phyloP scores from a whole-genome alignment of 35 echinoderm and acorn worm genomes.

The Lytechinus pictus region DNA sequence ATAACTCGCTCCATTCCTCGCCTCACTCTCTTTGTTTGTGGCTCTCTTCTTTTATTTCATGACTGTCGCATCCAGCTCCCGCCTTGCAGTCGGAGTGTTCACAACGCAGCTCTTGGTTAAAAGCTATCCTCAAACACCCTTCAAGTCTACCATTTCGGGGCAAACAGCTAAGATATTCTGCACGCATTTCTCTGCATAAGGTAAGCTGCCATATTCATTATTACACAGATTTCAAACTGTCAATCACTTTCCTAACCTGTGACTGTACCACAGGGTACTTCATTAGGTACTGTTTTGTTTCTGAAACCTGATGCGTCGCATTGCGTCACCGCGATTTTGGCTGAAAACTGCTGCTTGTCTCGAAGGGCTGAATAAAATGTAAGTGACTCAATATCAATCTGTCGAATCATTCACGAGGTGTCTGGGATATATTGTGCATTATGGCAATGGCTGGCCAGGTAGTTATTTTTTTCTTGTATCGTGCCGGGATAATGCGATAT shows the following conservation, averaged over 20 bases:
- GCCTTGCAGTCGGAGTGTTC: background rate
- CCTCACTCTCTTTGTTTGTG: background rate
- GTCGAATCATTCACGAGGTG: too few relatives aligned
- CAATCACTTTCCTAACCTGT: background rate
- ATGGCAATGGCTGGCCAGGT: too few relatives aligned
- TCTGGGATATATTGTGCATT: too few relatives aligned
- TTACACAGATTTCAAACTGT: background rate
- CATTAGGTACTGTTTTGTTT: background rate
- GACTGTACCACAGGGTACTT: background rate
- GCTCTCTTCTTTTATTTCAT: background rate
- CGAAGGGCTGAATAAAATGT: background rate
- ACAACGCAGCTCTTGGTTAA: background rate
- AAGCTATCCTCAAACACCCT: background rate
- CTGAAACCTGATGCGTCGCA: background rate
- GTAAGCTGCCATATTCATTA: background rate
- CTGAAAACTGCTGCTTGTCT: background rate
- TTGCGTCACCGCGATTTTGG: background rate
- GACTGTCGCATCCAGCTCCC: background rate
- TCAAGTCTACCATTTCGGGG: background rate
- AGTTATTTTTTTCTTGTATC: too few relatives aligned
- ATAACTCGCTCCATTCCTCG: background rate
- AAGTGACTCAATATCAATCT: too few relatives aligned
- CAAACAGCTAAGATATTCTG: background rate
- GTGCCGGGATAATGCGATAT: too few relatives aligned
- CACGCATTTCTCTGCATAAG: background rate